A percentile compares a stretch with the other conserved stretches of the same genome.
Conservation (phyloP, 2,888 invertebrate species). For the Tineola bisselliella region DNA sequence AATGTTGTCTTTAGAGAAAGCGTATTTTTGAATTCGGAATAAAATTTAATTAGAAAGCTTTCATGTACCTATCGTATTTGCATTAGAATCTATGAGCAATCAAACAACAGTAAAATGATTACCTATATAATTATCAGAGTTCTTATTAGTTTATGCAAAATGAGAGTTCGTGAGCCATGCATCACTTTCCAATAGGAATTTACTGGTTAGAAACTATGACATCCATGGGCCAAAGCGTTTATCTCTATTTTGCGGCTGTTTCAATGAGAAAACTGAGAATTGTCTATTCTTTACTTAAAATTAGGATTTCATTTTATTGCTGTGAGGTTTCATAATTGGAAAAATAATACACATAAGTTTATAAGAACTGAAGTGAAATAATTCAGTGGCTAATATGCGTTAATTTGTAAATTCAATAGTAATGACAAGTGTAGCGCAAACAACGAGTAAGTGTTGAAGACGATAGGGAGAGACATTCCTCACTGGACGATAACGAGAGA, state of each 20-base stretch:
- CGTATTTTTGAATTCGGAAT: not conserved
- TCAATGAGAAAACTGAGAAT: not conserved
- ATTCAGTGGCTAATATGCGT: not conserved
- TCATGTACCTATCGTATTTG: not conserved
- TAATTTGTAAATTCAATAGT: conserved; percentile 15
- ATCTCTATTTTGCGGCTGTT: not conserved
- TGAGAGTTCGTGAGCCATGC: conserved; percentile 42
- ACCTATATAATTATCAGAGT: conserved; percentile 17
- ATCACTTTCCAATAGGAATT: conserved; percentile 48
- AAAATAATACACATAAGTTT: not conserved
- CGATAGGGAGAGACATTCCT: not conserved
- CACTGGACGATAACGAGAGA: conserved; percentile 32
- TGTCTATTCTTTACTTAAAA: not conserved
- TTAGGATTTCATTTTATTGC: not conserved
- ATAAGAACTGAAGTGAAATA: too few relatives aligned
- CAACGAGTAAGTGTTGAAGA: conserved; percentile 19
- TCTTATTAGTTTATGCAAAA: conserved; percentile 41
- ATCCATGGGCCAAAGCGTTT: conserved; percentile 33
- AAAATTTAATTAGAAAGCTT: not conserved
- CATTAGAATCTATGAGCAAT: not conserved
- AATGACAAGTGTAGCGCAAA: conserved; percentile 27
- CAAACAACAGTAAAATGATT: not conserved
- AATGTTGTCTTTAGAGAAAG: not conserved
- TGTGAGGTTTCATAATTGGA: not conserved
- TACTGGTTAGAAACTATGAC: conserved; percentile 39